Evolutionary conservation across 2,797 vertebrate genomes (phyloP).

Genomic region (Moxostoma hubbsi): DNA sequence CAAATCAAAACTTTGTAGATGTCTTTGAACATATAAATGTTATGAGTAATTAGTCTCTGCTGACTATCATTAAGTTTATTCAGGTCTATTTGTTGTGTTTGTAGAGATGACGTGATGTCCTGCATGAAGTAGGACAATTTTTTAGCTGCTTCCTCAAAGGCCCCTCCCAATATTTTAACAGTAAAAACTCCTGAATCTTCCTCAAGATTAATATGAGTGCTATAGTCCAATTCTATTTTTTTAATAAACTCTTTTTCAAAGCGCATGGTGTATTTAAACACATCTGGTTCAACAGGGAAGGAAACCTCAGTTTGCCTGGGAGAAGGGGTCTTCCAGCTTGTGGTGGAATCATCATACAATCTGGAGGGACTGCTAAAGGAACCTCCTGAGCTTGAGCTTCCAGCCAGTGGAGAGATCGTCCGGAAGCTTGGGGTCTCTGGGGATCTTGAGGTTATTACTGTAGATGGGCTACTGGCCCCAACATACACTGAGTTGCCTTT

Average conservation of each 20-base stretch:
- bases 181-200: not conserved
- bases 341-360: not conserved
- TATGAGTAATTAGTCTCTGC: not conserved
- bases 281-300: conserved; percentile 55
- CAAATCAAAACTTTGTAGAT: conserved; percentile 55
- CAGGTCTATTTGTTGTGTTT: conserved; percentile 68
- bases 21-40: not conserved
- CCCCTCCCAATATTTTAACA: conserved; percentile 54
- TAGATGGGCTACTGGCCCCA: not conserved
- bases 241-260: conserved; percentile 28
- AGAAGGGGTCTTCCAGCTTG: not conserved
- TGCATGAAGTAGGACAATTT: conserved; percentile 56
- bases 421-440: not conserved
- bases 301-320: not conserved
- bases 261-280: conserved; percentile 50
- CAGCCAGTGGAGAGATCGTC: not conserved
- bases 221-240: not conserved
- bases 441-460: not conserved
- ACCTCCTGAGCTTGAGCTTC: not conserved
- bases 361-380: not conserved
- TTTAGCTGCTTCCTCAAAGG: not conserved
- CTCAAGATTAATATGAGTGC: not conserved
- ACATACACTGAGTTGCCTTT: not conserved
- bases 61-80: not conserved
- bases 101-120: conserved; percentile 35